phyloP scores from a whole-genome alignment of 2,888 invertebrate genomes.

The Nephrotoma appendiculata region DNA sequence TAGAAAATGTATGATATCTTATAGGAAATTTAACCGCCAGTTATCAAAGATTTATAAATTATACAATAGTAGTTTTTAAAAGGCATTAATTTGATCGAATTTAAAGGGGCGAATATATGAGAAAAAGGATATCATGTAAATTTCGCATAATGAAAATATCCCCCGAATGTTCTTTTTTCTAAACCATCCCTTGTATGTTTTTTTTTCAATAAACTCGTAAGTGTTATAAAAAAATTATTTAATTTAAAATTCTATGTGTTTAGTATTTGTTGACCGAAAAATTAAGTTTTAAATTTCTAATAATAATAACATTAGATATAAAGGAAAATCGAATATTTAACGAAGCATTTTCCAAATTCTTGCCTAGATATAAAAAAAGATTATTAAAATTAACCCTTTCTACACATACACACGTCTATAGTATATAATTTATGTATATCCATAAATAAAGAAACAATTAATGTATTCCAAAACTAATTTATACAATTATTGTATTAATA shows the following conservation, averaged over 20 bases:
- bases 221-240: no score
- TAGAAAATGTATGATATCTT: no score
- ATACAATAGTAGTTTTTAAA: no score
- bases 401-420: not conserved
- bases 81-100: no score
- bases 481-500: not conserved
- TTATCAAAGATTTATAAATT: no score
- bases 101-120: no score
- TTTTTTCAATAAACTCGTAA: no score
- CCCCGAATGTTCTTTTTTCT: no score
- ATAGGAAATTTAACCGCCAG: no score
- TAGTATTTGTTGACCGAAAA: not conserved
- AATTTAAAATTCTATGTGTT: not conserved
- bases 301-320: not conserved
- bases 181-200: no score
- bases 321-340: not conserved
- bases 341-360: not conserved
- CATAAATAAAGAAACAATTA: not conserved
- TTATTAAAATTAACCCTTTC: not conserved
- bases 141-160: no score
- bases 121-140: no score
- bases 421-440: not conserved
- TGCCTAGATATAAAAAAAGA: not conserved
- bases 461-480: not conserved
- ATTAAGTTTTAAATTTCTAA: not conserved